These are phyloP conservation scores for Gibbula magus DNA, from an alignment of 2,888 invertebrate genomes.

Conservation along the genomic window DNA sequence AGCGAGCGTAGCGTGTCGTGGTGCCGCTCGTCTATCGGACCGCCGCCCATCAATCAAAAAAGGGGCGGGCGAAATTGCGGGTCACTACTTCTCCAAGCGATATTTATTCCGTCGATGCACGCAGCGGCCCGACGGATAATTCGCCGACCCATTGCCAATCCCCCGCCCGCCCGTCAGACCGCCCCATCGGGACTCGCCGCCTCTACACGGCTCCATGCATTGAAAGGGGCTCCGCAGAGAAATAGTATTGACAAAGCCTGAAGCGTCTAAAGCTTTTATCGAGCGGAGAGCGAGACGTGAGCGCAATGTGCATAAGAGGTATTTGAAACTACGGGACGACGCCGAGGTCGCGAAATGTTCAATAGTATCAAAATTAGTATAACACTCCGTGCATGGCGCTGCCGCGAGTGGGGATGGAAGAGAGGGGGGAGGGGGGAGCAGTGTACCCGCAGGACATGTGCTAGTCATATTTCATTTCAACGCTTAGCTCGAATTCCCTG, in stretches of 20 bases:
- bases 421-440: background rate
- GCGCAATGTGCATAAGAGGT: background rate
- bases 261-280: slow-evolving; percentile 5
- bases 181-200: background rate
- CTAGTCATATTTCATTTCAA: slow-evolving; percentile 10
- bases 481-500: background rate
- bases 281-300: background rate
- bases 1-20: slow-evolving; percentile 4
- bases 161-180: background rate
- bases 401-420: background rate
- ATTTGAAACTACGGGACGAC: background rate
- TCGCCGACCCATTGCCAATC: slow-evolving; percentile 6
- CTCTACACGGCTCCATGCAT: background rate
- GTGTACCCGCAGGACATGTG: background rate
- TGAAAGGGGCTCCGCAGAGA: background rate
- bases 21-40: background rate
- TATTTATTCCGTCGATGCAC: slow-evolving; percentile 28
- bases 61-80: slow-evolving; percentile 11
- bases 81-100: slow-evolving; percentile 16
- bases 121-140: slow-evolving; percentile 18
- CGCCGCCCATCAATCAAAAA: slow-evolving; percentile 14
- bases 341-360: slow-evolving; percentile 1
- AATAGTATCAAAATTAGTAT: slow-evolving; percentile 11
- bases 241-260: background rate
- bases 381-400: background rate